Evolutionary conservation across 2,888 invertebrate species (phyloP).

Genomic region (Gari tellinella): DNA sequence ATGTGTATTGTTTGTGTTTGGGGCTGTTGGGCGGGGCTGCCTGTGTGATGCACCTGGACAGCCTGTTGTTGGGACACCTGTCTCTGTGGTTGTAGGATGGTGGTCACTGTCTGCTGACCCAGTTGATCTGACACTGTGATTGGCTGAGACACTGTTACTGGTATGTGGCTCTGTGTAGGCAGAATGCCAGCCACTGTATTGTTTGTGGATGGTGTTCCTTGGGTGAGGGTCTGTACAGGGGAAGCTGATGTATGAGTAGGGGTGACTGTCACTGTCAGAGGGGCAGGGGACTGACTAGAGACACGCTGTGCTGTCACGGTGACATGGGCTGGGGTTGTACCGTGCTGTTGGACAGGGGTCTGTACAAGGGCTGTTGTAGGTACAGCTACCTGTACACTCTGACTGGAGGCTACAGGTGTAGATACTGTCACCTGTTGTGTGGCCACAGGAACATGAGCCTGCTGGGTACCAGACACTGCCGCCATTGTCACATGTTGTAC

Average conservation of each 20-base stretch:
- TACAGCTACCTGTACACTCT: conserved; percentile 53
- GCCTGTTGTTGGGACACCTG: conserved; percentile 35
- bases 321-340: conserved; percentile 42
- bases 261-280: conserved; percentile 56
- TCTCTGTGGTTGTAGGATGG: conserved; percentile 43
- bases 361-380: conserved; percentile 42
- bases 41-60: conserved; percentile 37
- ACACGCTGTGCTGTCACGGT: conserved; percentile 52
- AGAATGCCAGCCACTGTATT: conserved; percentile 42
- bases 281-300: conserved; percentile 20
- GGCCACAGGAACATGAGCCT: conserved; percentile 36
- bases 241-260: conserved; percentile 19
- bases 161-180: conserved; percentile 37
- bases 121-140: conserved; percentile 39
- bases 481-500: conserved; percentile 49
- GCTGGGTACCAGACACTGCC: conserved; percentile 24
- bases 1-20: conserved; percentile 59
- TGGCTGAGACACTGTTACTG: conserved; percentile 22
- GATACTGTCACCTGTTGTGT: conserved; percentile 50
- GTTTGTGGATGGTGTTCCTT: conserved; percentile 21
- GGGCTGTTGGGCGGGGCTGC: conserved; percentile 52
- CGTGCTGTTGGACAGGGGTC: conserved; percentile 34
- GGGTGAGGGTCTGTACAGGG: conserved; percentile 19
- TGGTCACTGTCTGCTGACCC: conserved; percentile 50
- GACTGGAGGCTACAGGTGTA: conserved; percentile 43